Base-by-base conservation (phyloP, 2,113 vertebrate species). In the Gallinago undulata region DNA sequence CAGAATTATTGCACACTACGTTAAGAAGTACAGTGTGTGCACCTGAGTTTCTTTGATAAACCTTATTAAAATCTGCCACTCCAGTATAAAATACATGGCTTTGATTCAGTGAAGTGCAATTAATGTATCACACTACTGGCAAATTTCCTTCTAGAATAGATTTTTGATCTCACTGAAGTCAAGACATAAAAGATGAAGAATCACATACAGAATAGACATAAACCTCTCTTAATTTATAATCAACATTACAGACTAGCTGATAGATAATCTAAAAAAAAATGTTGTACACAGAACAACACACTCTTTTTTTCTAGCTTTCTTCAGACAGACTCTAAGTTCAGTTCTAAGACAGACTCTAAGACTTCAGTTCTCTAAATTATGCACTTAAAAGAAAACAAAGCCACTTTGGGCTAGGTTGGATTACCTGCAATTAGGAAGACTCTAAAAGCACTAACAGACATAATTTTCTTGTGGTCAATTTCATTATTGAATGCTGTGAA, bases 71-170 rank as follows among this genome's bases (percentile, higher is more conserved):
- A 89, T 74, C 51, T 76, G n/a, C 13, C 31, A 41, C 28, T 81
- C 13, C 33, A 48, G 19, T 50, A 53, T n/a, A 85, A 91, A 93
- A 76, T n/a, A 67, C 39, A 57, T 1, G 3, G 17, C 43, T 93
- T 94, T 70, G 55, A 89, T 60, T 85, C 80, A 80, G 43, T 83
- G 67, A 94, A 85, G 25, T 69, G 4, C 19, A 94, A 84, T 95
- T 83, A 70, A 37, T 67, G 12, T 59, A 50, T 87, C n/a, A 6
- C 59, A 56, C 5, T 78, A 74, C 21, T 67, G 39, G 22, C 19
- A 95, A 74, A 64, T 87, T 51, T 78, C 9, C 68, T 89, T 39
- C 41, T 67, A 43, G 19, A 88, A 55, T 19, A 84, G 41, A 64
- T 64, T 87, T 89, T 87, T 90, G 3, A 24, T 76, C 53, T 80